These are phyloP conservation scores for Cisticola juncidis DNA, from an alignment of 2,113 vertebrate species.

Conservation along the genomic window DNA sequence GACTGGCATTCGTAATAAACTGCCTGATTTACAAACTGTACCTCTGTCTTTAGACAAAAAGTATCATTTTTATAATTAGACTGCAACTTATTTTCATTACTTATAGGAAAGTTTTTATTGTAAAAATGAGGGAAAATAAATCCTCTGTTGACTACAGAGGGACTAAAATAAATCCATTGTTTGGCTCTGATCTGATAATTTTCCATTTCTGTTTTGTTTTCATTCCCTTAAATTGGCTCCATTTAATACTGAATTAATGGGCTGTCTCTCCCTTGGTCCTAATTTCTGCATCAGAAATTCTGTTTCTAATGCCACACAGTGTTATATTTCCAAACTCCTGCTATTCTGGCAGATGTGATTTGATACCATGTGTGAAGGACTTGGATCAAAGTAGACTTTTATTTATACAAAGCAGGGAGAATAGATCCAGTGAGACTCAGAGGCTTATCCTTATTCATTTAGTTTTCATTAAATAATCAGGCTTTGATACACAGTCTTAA, in stretches of 20 bases:
- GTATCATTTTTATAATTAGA: background rate
- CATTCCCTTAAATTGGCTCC: background rate
- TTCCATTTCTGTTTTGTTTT: background rate
- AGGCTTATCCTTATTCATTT: background rate
- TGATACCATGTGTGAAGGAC: conserved; percentile 42
- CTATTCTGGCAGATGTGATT: conserved; percentile 7
- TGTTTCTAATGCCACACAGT: background rate
- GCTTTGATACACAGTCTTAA: background rate
- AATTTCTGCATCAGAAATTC: conserved; percentile 49
- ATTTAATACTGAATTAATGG: conserved; percentile 44
- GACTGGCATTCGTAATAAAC: background rate
- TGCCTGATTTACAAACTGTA: background rate
- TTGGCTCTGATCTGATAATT: conserved; percentile 21
- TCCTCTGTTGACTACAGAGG: background rate
- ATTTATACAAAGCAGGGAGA: background rate
- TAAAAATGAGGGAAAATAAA: background rate
- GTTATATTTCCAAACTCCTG: conserved; percentile 10
- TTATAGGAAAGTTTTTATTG: background rate
- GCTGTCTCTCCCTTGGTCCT: conserved; percentile 14
- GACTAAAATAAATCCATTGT: background rate
- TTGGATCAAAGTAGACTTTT: conserved; percentile 9
- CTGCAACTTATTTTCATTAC: background rate
- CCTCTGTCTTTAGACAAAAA: background rate
- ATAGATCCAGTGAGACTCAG: background rate
- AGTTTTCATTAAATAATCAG: background rate